These are phyloP conservation scores for Hippopotamyrus pictus DNA, from an alignment of 2,797 vertebrate genomes.

Conservation along the genomic window DNA sequence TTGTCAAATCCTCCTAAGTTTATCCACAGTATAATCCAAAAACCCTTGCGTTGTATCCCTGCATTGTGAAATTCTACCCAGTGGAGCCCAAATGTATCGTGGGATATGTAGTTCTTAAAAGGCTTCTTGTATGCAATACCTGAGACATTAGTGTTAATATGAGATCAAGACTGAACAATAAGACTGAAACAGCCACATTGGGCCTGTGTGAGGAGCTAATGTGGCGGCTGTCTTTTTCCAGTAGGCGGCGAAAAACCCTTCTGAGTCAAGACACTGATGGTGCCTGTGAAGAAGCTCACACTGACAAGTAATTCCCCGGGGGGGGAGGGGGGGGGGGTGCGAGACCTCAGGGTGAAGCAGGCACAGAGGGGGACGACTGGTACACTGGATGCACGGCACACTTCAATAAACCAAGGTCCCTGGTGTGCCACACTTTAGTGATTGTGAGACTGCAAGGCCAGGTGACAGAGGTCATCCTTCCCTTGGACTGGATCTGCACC, in stretches of 20 bases:
- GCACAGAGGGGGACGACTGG: background rate
- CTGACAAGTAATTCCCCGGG: background rate
- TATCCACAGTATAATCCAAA: background rate
- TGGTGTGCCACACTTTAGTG: conserved; percentile 8
- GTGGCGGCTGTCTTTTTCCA: background rate
- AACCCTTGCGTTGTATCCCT: background rate
- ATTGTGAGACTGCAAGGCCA: background rate
- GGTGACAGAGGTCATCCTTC: background rate
- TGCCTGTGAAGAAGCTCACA: background rate
- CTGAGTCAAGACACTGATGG: background rate
- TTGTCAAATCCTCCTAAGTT: conserved; percentile 6
- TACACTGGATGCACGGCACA: background rate
- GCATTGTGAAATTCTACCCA: background rate
- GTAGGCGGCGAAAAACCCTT: background rate
- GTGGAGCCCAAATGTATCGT: background rate
- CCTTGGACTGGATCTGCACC: background rate
- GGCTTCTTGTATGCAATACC: background rate
- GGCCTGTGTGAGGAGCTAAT: background rate
- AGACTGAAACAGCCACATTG: background rate
- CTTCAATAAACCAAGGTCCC: conserved; percentile 1
- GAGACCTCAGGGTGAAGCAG: background rate
- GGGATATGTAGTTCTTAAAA: background rate
- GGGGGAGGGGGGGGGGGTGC: background rate
- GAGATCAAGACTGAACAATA: background rate
- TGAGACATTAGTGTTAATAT: background rate